Percentiles rank a stretch among this genome's conserved stretches.
phyloP scores from a whole-genome alignment of 2,113 vertebrate species.

The Speoplatyrhinus poulsoni region DNA sequence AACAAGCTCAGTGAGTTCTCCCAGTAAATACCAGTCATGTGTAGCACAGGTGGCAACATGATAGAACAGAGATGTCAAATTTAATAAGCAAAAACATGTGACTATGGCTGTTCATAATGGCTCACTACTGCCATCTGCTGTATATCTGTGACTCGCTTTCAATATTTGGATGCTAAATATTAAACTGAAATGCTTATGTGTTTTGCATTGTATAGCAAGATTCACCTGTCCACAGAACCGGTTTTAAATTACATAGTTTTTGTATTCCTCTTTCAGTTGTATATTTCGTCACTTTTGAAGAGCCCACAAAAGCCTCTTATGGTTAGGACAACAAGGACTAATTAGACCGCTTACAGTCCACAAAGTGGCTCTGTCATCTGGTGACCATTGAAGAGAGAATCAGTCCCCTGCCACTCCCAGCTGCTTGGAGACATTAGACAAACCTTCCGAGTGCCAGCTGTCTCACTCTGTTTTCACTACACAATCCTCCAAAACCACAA shows the following conservation, averaged over 20 bases:
- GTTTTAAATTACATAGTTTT: conserved; percentile 40
- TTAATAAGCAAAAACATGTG: conserved; percentile 20
- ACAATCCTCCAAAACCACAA: conserved; percentile 68
- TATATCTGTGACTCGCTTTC: conserved; percentile 16
- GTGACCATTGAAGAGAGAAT: conserved; percentile 67
- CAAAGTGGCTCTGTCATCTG: conserved; percentile 81
- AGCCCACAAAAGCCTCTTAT: conserved; percentile 40
- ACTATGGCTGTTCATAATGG: conserved; percentile 18
- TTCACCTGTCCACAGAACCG: conserved; percentile 38
- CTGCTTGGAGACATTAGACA: conserved; percentile 72
- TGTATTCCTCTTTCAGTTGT: conserved; percentile 52
- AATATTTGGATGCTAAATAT: neutral
- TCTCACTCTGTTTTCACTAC: conserved; percentile 63
- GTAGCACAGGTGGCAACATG: neutral
- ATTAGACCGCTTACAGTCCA: conserved; percentile 70
- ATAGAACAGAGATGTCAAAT: conserved; percentile 18
- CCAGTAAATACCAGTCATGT: neutral
- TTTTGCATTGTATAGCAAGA: too few relatives aligned
- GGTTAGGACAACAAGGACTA: conserved; percentile 68
- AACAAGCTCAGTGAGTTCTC: neutral
- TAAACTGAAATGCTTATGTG: neutral
- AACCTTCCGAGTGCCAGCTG: conserved; percentile 70
- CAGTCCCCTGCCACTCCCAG: conserved; percentile 70
- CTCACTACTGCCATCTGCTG: conserved; percentile 76
- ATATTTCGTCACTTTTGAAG: conserved; percentile 61